Evolutionary conservation across 1,140 invertebrate genomes (phyloP).

Genomic region (Nomia melanderi): DNA sequence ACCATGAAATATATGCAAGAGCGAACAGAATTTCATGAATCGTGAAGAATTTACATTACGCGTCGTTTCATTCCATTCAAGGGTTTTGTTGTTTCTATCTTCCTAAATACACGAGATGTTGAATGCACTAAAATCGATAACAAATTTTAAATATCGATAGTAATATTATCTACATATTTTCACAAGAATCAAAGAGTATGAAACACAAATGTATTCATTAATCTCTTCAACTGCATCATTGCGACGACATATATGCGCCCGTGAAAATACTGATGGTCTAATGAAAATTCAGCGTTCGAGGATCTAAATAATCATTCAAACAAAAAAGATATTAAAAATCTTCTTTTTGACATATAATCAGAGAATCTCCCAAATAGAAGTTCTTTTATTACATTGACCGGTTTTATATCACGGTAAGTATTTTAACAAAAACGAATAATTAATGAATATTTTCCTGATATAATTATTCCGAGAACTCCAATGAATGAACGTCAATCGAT

Average conservation of each 20-base stretch:
- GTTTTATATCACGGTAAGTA: background rate
- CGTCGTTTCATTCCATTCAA: background rate
- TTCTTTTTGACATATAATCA: conserved; percentile 48
- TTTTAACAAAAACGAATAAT: conserved; percentile 37
- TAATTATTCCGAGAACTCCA: conserved; percentile 25
- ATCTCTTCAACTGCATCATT: conserved; percentile 15
- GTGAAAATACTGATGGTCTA: conserved; percentile 37
- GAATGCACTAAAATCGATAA: background rate
- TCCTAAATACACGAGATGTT: background rate
- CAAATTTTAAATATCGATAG: background rate
- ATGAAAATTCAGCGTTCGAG: background rate
- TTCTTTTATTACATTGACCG: conserved; percentile 29
- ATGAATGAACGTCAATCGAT: conserved; percentile 25
- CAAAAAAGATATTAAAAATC: conserved; percentile 30
- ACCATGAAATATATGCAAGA: background rate
- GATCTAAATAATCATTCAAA: conserved; percentile 53
- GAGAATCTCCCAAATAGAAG: conserved; percentile 5
- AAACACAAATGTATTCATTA: background rate
- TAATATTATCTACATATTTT: no score
- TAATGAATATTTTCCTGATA: conserved; percentile 42
- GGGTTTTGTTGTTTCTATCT: background rate
- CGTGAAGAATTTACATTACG: background rate
- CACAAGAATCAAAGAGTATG: no score
- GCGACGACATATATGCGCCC: background rate
- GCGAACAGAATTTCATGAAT: background rate